A percentile compares a stretch with the other conserved stretches of the same genome.
Evolutionary conservation across 2,113 vertebrate species (phyloP).

Genomic region (Xiphophorus couchianus): DNA sequence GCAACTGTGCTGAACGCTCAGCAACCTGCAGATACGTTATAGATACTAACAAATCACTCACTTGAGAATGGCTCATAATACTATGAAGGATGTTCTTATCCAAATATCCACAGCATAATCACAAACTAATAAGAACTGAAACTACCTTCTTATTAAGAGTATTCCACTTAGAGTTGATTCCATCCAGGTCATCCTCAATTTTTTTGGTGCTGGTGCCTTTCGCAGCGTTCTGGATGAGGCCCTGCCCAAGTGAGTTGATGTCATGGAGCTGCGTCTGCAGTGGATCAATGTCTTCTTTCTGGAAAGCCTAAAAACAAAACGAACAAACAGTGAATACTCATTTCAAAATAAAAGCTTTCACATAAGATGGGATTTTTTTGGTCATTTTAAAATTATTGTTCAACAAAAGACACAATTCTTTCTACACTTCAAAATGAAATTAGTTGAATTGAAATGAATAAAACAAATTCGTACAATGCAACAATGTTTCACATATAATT

Average conservation of each 20-base stretch:
- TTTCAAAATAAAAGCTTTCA: neutral
- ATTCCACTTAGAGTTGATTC: slow-evolving; percentile 90
- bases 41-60: slow-evolving; percentile 45
- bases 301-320: slow-evolving; percentile 85
- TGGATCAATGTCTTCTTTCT: slow-evolving; percentile 94
- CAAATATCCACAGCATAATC: neutral
- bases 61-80: neutral
- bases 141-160: slow-evolving; percentile 95
- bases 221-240: slow-evolving; percentile 92
- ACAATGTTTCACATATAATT: neutral
- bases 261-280: slow-evolving; percentile 91
- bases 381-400: neutral
- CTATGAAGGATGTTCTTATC: neutral
- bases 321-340: slow-evolving; percentile 10
- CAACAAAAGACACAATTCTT: neutral
- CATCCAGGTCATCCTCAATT: slow-evolving; percentile 90
- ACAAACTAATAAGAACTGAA: slow-evolving; percentile 1
- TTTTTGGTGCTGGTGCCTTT: slow-evolving; percentile 86
- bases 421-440: neutral
- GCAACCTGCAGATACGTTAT: slow-evolving; percentile 83
- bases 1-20: slow-evolving; percentile 91
- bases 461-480: neutral
- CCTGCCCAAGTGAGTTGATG: slow-evolving; percentile 91
- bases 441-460: too few relatives aligned
- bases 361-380: neutral